Base-by-base conservation (phyloP, 64 coral and sea anemone genomes). In the Porites lutea region DNA sequence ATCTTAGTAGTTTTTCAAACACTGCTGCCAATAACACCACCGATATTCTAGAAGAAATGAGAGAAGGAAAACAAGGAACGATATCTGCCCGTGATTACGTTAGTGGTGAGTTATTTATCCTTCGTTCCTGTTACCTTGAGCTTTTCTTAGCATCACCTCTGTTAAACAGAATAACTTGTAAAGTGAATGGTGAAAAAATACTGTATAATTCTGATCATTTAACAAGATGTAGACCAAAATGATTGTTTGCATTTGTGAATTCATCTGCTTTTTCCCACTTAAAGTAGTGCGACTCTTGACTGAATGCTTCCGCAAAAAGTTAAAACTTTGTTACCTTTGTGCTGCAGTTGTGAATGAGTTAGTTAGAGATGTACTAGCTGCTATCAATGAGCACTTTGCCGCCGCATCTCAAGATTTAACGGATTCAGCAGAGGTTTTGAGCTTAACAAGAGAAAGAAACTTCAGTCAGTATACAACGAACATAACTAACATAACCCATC, bases 381-480 rank as follows among this genome's bases (percentile, higher is more conserved):
- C 81, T 20, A 45, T 84, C 18, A 48, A 51, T 22, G 63, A 84
- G 20, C 8, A 68, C 81, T 13, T 14, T 52, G 7, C 37, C 0
- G 47, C 59, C 46, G 81, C 62, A 52, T 53, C 46, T 13, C 8
- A 84, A 64, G 44, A 14, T 8, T 8, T 51, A 20, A 14, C 46
- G 21, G 44, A 69, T 18, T 84, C 81, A 51, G 22, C 21, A 14
- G 46, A 84, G 6, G 81, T 63, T 5, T 84, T 65, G 47, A 45
- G 22, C 0, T 13, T 8, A n/a, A 51, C 81, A 84, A 84, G 8
- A 8, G n/a, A 84, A 22, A 84, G 81, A 22, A 84, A 84, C 61
- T 84, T 84, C 47, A 84, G 15, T 12, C 61, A 84, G 19, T 46
- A 84, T 84, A 68, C n/a, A 19, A 13, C 3, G 13, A 52, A 50